Evolutionary conservation across 1,140 invertebrate species (phyloP).

Genomic region (Belonocnema kinseyi): DNA sequence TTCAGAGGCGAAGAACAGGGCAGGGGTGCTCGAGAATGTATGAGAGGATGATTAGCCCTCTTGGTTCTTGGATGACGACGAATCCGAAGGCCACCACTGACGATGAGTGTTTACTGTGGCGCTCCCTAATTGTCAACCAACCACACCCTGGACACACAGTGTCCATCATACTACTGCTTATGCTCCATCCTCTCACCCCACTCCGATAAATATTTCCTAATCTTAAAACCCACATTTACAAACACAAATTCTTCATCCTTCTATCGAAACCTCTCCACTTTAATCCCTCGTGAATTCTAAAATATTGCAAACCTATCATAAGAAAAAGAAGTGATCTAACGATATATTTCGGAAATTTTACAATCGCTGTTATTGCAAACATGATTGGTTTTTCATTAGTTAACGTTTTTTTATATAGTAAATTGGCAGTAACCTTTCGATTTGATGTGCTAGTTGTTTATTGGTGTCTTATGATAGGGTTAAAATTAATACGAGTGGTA

Average conservation of each 20-base stretch:
- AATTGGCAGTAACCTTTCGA: too few relatives aligned
- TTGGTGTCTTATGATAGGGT: too few relatives aligned
- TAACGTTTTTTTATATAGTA: too few relatives aligned
- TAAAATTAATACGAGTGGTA: too few relatives aligned
- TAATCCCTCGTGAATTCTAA: not conserved
- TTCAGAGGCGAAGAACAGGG: not conserved
- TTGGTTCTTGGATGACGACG: slow-evolving; percentile 49
- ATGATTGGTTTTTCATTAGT: too few relatives aligned
- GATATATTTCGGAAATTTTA: too few relatives aligned
- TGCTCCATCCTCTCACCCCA: not conserved
- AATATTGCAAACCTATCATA: not conserved
- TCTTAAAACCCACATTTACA: too few relatives aligned
- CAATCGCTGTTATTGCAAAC: too few relatives aligned
- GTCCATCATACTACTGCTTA: slow-evolving; percentile 48
- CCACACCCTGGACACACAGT: slow-evolving; percentile 65
- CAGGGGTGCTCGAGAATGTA: slow-evolving; percentile 21
- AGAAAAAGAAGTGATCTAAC: not conserved
- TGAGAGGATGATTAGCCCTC: slow-evolving; percentile 46
- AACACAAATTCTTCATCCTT: not conserved
- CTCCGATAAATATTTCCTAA: slow-evolving; percentile 18
- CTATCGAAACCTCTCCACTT: not conserved
- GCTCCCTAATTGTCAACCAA: slow-evolving; percentile 66
- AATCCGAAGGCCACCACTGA: slow-evolving; percentile 54
- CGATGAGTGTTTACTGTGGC: slow-evolving; percentile 62
- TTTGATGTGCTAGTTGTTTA: too few relatives aligned